phyloP scores from a whole-genome alignment of 2,113 vertebrate species.

The Merops nubicus region DNA sequence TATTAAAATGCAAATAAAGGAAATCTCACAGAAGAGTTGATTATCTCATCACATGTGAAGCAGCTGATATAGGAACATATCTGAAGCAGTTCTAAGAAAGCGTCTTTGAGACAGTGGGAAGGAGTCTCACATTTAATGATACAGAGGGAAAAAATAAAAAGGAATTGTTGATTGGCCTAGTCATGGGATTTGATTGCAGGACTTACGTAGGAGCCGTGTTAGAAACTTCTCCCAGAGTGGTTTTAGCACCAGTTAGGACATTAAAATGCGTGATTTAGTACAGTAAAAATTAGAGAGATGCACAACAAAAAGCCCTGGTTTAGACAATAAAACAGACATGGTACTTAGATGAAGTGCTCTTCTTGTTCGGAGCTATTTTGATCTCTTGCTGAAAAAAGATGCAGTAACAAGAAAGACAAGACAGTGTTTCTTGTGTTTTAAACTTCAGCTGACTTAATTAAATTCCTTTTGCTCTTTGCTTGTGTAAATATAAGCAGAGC shows the following conservation, averaged over 20 bases:
- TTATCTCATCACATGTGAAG: neutral
- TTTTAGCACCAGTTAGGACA: neutral
- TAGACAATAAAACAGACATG: neutral
- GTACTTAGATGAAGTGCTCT: neutral
- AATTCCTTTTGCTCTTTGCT: neutral
- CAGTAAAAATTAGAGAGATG: neutral
- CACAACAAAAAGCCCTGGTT: neutral
- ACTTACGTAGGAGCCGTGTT: rapidly evolving
- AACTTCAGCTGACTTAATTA: neutral
- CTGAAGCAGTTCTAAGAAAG: neutral
- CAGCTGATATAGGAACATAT: neutral
- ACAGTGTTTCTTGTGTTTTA: neutral
- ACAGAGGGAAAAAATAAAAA: neutral
- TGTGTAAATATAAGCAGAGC: neutral
- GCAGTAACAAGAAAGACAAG: neutral
- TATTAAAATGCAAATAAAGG: slow-evolving; percentile 41
- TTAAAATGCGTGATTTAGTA: neutral
- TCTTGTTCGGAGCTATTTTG: neutral
- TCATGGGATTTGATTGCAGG: neutral
- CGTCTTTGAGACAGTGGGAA: neutral
- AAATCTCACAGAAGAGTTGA: neutral
- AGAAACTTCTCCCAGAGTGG: neutral
- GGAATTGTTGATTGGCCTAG: neutral
- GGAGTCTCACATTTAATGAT: neutral
- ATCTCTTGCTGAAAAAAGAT: neutral